These are phyloP conservation scores for Willowsia nigromaculata DNA, from an alignment of 2,888 invertebrate genomes.

Conservation along the genomic window DNA sequence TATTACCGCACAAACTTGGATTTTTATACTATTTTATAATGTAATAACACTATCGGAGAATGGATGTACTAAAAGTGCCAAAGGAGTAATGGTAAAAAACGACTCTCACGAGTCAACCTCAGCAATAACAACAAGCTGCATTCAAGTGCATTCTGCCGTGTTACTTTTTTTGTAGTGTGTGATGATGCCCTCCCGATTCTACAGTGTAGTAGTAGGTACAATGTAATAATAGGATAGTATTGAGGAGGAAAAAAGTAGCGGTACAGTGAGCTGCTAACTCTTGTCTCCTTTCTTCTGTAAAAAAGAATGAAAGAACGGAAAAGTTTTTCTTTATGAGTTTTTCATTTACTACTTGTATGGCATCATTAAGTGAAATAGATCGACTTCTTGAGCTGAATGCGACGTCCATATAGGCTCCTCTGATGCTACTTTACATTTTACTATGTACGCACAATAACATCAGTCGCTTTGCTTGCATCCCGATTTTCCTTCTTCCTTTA, in stretches of 20 bases:
- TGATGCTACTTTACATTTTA: background rate
- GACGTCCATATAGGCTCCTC: background rate
- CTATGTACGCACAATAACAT: background rate
- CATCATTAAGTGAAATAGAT: conserved; percentile 67
- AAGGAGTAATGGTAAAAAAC: background rate
- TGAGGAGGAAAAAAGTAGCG: conserved; percentile 11
- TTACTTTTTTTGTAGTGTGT: background rate
- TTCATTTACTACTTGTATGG: conserved; percentile 61
- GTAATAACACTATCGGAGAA: background rate
- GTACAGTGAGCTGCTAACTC: background rate
- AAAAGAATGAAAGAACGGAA: conserved; percentile 1
- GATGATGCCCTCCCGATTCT: background rate
- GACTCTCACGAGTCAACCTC: conserved; percentile 2
- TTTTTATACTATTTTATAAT: background rate
- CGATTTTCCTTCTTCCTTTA: background rate
- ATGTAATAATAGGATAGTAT: background rate
- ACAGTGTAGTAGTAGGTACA: too few species aligned
- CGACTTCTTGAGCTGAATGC: conserved; percentile 20
- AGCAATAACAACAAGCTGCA: conserved; percentile 20
- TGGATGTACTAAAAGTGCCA: background rate
- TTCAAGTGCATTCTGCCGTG: conserved; percentile 40
- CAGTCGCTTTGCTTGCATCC: background rate
- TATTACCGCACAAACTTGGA: background rate
- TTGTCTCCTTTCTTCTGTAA: background rate
- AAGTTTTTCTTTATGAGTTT: conserved; percentile 51